Percentiles rank a stretch among this genome's conserved stretches.
Evolutionary conservation across 2,888 invertebrate species (phyloP).

Genomic region (Drosophila tanythrix): DNA sequence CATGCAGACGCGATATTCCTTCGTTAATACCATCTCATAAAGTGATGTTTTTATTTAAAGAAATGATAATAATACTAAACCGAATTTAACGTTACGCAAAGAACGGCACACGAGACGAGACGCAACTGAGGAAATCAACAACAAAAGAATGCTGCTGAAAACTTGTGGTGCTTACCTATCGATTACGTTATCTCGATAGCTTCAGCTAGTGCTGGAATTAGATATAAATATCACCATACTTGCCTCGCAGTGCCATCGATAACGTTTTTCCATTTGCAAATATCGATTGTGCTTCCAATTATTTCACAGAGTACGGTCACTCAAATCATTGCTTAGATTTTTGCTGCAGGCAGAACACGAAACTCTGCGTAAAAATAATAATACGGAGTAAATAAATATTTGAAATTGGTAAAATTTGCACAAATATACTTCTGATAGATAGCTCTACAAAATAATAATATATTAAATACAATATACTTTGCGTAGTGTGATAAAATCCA

Average conservation of each 20-base stretch:
- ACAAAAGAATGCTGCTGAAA: conserved; percentile 35
- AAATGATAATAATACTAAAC: conserved; percentile 18
- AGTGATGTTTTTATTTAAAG: conserved; percentile 7
- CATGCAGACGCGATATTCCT: conserved; percentile 97
- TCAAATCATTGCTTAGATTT: conserved; percentile 24
- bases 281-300: conserved; percentile 1
- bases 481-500: background rate
- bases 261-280: background rate
- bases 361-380: conserved; percentile 16
- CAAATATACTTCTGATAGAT: conserved; percentile 14
- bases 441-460: background rate
- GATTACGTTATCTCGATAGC: conserved; percentile 38
- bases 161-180: conserved; percentile 32
- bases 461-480: background rate
- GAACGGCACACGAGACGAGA: conserved; percentile 33
- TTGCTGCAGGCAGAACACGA: conserved; percentile 8
- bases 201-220: background rate
- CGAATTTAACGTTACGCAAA: conserved; percentile 68
- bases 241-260: conserved; percentile 2
- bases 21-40: conserved; percentile 90
- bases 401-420: conserved; percentile 1
- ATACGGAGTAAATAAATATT: conserved; percentile 7
- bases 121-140: conserved; percentile 46
- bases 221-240: conserved; percentile 3
- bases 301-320: conserved; percentile 23